phyloP scores from a whole-genome alignment of 2,797 vertebrate genomes.

The Poecilia gillii region DNA sequence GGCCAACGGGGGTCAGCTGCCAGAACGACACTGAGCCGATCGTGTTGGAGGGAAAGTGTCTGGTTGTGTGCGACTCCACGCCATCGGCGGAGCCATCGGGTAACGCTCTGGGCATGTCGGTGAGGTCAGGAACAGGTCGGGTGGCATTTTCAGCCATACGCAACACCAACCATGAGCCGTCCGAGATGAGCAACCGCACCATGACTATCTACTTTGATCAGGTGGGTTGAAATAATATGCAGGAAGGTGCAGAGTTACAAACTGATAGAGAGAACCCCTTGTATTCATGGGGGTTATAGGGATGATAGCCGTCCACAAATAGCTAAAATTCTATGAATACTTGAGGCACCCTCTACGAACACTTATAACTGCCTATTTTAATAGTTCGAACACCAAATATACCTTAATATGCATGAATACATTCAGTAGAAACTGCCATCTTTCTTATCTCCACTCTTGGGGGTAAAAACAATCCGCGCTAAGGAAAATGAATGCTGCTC shows the following conservation, averaged over 20 bases:
- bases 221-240: conserved; percentile 47
- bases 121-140: conserved; percentile 79
- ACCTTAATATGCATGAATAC: neutral
- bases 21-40: conserved; percentile 85
- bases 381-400: neutral
- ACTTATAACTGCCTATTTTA: neutral
- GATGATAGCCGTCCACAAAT: too few species aligned
- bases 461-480: too few species aligned
- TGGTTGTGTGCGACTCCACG: conserved; percentile 85
- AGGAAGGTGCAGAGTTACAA: too few species aligned
- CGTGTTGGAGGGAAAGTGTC: conserved; percentile 83
- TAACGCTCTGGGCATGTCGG: conserved; percentile 83
- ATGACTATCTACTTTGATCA: conserved; percentile 87
- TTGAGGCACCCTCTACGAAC: too few species aligned
- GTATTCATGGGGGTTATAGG: neutral
- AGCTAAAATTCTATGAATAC: too few species aligned
- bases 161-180: conserved; percentile 84
- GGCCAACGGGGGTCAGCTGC: conserved; percentile 54
- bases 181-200: conserved; percentile 85
- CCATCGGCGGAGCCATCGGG: conserved; percentile 76
- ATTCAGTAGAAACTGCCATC: neutral
- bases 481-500: too few species aligned
- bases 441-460: neutral
- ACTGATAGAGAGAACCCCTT: neutral
- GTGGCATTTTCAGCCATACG: conserved; percentile 83